These are phyloP conservation scores for Petrolisthes manimaculis DNA, from an alignment of 2,888 invertebrate genomes.

Conservation along the genomic window DNA sequence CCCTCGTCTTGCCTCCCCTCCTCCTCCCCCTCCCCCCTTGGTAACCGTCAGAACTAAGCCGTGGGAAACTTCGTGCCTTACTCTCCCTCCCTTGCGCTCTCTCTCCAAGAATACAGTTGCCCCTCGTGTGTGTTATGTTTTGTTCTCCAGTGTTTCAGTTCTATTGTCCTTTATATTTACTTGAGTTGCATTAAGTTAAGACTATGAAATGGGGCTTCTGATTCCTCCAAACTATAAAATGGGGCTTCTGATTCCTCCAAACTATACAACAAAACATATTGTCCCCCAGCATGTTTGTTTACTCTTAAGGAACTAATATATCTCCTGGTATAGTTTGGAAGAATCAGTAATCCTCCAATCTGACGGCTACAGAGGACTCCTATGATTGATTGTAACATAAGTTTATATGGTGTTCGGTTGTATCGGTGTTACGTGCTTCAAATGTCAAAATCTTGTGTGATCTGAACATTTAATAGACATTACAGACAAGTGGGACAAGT, in stretches of 20 bases:
- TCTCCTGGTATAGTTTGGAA: neutral
- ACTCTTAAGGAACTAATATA: no score
- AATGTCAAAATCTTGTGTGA: no score
- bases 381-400: no score
- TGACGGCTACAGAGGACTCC: no score
- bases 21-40: neutral
- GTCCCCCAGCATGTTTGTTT: neutral
- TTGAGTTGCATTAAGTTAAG: no score
- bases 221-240: neutral
- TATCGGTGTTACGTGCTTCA: no score
- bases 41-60: conserved; percentile 12
- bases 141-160: no score
- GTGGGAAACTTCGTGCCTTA: conserved; percentile 15
- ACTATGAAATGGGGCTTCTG: neutral
- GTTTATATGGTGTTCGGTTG: no score
- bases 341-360: no score
- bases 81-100: conserved; percentile 7
- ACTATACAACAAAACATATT: neutral
- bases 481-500: no score
- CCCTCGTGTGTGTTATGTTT: neutral
- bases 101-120: neutral
- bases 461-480: no score
- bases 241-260: neutral
- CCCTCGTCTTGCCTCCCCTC: neutral
- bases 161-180: no score